Percentiles rank a stretch among this genome's conserved stretches.
These are phyloP conservation scores for Druon quercuslanigerum DNA, from an alignment of 1,140 invertebrate species.

Conservation along the genomic window DNA sequence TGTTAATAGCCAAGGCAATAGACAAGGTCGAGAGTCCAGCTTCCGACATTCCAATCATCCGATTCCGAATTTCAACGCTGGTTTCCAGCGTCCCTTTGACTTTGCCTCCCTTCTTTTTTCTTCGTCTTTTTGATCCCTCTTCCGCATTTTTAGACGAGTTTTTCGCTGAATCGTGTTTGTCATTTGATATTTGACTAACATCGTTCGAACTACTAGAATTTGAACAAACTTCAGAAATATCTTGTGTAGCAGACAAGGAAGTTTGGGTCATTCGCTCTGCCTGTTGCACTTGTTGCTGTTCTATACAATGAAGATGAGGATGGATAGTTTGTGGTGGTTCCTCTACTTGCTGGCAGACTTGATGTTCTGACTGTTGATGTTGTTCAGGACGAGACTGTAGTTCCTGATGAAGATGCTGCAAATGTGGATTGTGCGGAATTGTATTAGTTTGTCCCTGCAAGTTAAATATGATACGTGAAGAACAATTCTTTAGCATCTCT, in stretches of 20 bases:
- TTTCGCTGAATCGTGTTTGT: slow-evolving; percentile 40
- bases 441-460: slow-evolving; percentile 52
- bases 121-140: slow-evolving; percentile 41
- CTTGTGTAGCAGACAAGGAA: slow-evolving; percentile 37
- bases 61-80: slow-evolving; percentile 72
- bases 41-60: slow-evolving; percentile 74
- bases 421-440: slow-evolving; percentile 52
- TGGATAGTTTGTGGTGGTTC: slow-evolving; percentile 39
- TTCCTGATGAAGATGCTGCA: slow-evolving; percentile 56
- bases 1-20: slow-evolving; percentile 72
- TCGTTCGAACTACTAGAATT: slow-evolving; percentile 59
- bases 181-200: slow-evolving; percentile 56
- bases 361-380: slow-evolving; percentile 49
- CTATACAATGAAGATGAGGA: slow-evolving; percentile 49
- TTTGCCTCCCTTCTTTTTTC: slow-evolving; percentile 71
- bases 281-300: slow-evolving; percentile 50
- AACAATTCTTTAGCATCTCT: no score
- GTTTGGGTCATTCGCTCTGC: slow-evolving; percentile 45
- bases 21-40: slow-evolving; percentile 73
- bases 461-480: no score
- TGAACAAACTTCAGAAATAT: slow-evolving; percentile 49
- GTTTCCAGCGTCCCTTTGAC: slow-evolving; percentile 72
- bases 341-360: slow-evolving; percentile 42
- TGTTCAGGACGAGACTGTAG: slow-evolving; percentile 59
- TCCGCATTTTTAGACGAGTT: slow-evolving; percentile 35